Percentiles rank a stretch among this genome's conserved stretches.
Evolutionary conservation across 2,888 invertebrate genomes (phyloP).

Genomic region (Ramazzottius varieornatus): DNA sequence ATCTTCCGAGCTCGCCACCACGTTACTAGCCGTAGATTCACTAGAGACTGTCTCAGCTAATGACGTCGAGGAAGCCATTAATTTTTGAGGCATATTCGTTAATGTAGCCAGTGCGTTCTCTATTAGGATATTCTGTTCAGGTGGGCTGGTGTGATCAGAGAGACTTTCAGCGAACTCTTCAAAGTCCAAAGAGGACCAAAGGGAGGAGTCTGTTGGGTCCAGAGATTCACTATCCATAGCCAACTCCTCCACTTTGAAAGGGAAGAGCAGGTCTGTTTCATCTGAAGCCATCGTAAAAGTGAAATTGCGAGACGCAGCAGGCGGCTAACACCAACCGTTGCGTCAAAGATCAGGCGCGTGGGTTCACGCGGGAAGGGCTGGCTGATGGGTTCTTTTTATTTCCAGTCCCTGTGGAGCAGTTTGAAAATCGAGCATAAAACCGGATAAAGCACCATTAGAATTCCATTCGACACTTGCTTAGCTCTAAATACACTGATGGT

Average conservation of each 20-base stretch:
- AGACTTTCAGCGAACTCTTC: neutral
- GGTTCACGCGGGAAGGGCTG: too few relatives aligned
- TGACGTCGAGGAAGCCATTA: neutral
- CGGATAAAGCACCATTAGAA: neutral
- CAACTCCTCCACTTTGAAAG: neutral
- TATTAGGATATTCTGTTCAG: neutral
- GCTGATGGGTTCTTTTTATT: too few relatives aligned
- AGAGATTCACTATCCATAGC: neutral
- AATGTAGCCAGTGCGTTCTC: neutral
- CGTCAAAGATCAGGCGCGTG: too few relatives aligned
- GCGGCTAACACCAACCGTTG: too few relatives aligned
- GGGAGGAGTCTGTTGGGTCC: neutral
- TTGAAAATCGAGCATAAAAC: neutral
- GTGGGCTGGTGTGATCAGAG: neutral
- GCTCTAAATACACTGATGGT: too few relatives aligned
- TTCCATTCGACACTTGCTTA: too few relatives aligned
- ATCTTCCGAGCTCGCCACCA: neutral
- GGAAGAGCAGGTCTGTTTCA: neutral
- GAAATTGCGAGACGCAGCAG: too few relatives aligned
- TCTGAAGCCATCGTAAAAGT: neutral
- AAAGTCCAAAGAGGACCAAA: neutral
- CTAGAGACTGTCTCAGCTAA: neutral
- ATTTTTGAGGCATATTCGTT: slow-evolving; percentile 1
- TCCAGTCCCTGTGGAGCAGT: neutral
- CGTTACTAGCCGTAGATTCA: too few relatives aligned